A percentile compares a stretch with the other conserved stretches of the same genome.
Conservation (phyloP, 2,888 invertebrate genomes). For the Trachelus stipa region DNA sequence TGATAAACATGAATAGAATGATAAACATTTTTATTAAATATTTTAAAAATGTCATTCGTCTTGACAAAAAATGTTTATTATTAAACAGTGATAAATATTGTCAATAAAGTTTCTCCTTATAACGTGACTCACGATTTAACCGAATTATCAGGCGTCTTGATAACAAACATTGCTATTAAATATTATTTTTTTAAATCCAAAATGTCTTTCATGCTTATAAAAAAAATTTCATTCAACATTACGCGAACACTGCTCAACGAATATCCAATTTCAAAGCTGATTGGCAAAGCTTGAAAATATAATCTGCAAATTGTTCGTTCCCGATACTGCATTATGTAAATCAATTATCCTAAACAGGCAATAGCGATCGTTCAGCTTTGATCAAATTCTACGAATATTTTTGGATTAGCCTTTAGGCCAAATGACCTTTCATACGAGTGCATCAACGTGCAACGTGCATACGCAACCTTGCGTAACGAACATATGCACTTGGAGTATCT, state of each 20-base stretch:
- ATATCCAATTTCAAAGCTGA: no score
- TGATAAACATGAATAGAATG: no score
- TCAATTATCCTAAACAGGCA: background rate
- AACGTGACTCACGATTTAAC: no score
- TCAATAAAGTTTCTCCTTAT: no score
- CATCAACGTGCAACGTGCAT: background rate
- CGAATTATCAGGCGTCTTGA: no score
- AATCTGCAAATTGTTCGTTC: background rate
- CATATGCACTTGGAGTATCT: background rate
- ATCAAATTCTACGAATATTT: background rate
- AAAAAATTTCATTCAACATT: no score
- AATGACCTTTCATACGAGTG: background rate
- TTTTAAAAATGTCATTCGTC: no score
- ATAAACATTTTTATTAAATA: background rate
- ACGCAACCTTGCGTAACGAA: background rate
- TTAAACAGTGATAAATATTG: no score
- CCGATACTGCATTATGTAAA: background rate
- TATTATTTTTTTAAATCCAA: background rate
- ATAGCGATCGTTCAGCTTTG: background rate
- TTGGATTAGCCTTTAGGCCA: background rate
- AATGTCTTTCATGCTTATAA: background rate
- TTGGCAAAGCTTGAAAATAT: background rate
- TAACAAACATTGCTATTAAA: background rate
- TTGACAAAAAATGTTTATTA: no score
- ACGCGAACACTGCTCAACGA: no score